These are phyloP conservation scores for Rhinoderma darwinii DNA, from an alignment of 2,113 vertebrate genomes.

Conservation along the genomic window DNA sequence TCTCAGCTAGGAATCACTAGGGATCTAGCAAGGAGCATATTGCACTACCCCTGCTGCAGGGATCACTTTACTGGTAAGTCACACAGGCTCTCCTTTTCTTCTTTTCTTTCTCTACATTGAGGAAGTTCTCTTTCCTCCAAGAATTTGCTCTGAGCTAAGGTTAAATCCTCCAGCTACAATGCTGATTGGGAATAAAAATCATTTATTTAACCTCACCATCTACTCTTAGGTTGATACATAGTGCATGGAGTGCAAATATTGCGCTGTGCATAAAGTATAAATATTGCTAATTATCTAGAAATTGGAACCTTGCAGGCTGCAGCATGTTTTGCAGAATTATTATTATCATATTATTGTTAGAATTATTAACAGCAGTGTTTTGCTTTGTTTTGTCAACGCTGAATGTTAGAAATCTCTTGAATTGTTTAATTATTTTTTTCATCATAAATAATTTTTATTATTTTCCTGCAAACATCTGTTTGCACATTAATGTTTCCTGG, in stretches of 20 bases:
- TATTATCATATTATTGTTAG: neutral
- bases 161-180: neutral
- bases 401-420: neutral
- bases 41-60: neutral
- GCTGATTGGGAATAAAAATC: neutral
- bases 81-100: neutral
- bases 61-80: conserved; percentile 29
- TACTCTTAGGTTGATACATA: neutral
- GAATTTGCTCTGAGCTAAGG: neutral
- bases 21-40: conserved; percentile 28
- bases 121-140: neutral
- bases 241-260: neutral
- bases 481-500: conserved; percentile 22
- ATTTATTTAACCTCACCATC: neutral
- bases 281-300: neutral
- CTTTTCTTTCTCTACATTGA: neutral
- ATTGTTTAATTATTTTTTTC: neutral
- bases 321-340: neutral
- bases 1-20: conserved; percentile 5
- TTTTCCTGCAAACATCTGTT: conserved; percentile 30
- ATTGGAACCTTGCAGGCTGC: neutral
- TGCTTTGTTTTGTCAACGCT: neutral
- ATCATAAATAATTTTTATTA: neutral
- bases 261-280: neutral
- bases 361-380: neutral